A percentile compares a stretch with the other conserved stretches of the same genome.
These are phyloP conservation scores for Anableps anableps DNA, from an alignment of 2,797 vertebrate species.

Conservation along the genomic window DNA sequence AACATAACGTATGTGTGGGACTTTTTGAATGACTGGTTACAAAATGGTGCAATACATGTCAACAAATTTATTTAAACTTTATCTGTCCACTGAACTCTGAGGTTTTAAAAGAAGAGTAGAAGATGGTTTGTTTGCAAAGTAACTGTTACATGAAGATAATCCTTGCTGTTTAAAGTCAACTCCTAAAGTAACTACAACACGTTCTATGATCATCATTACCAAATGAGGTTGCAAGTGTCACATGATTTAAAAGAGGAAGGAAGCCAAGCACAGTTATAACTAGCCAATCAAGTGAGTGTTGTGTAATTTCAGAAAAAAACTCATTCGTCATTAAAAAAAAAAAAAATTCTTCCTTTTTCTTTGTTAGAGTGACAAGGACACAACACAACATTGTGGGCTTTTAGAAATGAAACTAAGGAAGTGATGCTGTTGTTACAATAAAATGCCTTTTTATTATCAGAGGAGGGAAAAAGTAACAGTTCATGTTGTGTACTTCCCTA, in stretches of 20 bases:
- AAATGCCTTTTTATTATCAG: conserved; percentile 70
- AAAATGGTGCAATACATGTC: background rate
- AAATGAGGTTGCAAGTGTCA: conserved; percentile 31
- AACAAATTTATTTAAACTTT: background rate
- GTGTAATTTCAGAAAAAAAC: conserved; percentile 71
- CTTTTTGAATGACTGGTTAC: background rate
- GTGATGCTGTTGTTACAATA: conserved; percentile 51
- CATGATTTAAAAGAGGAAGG: conserved; percentile 53
- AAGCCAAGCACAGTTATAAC: conserved; percentile 26
- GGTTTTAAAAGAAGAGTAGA: background rate
- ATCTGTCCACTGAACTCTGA: background rate
- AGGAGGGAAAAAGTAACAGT: conserved; percentile 36
- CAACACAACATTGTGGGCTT: conserved; percentile 8
- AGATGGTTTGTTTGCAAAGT: background rate
- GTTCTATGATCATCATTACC: background rate
- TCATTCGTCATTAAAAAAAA: conserved; percentile 47
- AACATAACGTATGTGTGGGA: background rate
- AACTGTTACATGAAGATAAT: background rate
- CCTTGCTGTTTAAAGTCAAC: background rate
- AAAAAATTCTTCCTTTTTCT: conserved; percentile 71
- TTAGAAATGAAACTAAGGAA: conserved; percentile 69
- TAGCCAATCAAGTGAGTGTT: conserved; percentile 58
- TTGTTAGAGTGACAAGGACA: conserved; percentile 20
- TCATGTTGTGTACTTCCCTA: conserved; percentile 34
- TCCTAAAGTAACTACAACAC: background rate